Evolutionary conservation across 2,797 vertebrate species (phyloP).

Genomic region (Sebastiscus albofasciatus): DNA sequence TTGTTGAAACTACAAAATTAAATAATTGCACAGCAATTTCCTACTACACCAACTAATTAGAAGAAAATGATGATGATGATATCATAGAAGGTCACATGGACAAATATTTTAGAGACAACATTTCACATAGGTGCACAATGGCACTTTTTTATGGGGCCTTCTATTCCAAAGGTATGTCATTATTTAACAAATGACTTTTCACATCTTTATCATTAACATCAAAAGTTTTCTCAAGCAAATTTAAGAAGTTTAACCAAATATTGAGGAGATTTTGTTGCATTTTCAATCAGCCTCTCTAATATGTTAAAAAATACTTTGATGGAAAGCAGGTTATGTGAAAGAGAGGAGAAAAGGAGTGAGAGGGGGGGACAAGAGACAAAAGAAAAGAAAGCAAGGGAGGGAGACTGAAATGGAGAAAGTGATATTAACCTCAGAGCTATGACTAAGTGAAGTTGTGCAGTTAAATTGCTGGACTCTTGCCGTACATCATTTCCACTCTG

Average conservation of each 20-base stretch:
- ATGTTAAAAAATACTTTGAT: neutral
- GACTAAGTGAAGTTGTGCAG: constrained; percentile 50
- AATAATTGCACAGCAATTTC: constrained; percentile 7
- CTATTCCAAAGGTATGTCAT: neutral
- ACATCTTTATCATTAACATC: neutral
- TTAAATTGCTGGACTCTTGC: constrained; percentile 58
- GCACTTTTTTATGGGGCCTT: neutral
- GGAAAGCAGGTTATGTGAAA: neutral
- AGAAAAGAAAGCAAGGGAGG: constrained; percentile 4
- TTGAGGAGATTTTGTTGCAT: neutral
- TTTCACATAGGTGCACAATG: neutral
- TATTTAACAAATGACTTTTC: constrained; percentile 4
- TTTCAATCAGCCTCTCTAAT: neutral
- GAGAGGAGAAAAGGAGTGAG: neutral
- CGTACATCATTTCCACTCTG: constrained; percentile 58
- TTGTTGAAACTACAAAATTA: neutral
- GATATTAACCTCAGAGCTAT: constrained; percentile 51
- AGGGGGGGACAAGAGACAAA: neutral
- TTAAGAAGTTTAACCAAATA: constrained; percentile 12
- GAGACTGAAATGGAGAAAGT: constrained; percentile 31
- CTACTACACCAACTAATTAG: neutral
- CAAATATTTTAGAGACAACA: neutral
- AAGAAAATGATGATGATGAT: neutral
- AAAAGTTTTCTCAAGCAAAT: neutral
- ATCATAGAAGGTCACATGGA: neutral